Evolutionary conservation across 2,113 vertebrate species (phyloP).

Genomic region (Toxostoma redivivum): DNA sequence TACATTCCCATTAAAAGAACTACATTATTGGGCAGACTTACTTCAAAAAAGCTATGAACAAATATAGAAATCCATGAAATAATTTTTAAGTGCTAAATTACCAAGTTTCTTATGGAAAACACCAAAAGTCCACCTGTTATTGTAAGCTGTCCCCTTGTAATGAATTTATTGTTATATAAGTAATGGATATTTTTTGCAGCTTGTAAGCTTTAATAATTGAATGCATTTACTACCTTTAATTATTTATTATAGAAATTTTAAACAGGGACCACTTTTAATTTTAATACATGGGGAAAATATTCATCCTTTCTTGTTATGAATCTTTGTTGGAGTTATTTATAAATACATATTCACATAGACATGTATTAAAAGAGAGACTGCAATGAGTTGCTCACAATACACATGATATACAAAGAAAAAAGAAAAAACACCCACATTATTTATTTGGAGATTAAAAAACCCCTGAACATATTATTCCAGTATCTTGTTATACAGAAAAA

Average conservation of each 20-base stretch:
- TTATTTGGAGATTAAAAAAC: background rate
- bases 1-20: background rate
- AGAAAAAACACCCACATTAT: background rate
- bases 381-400: background rate
- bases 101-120: background rate
- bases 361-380: background rate
- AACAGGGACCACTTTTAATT: background rate
- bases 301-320: background rate
- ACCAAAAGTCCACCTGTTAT: background rate
- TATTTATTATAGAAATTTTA: background rate
- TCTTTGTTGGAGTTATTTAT: background rate
- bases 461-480: background rate
- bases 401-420: background rate
- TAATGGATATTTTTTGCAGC: background rate
- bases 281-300: background rate
- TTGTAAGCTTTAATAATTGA: background rate
- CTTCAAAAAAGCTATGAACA: background rate
- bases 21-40: background rate
- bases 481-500: background rate
- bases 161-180: background rate
- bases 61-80: background rate
- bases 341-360: background rate
- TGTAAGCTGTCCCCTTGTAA: background rate
- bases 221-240: background rate
- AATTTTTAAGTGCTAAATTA: background rate